Base-by-base conservation (phyloP, 2,888 invertebrate genomes). In the Helleia helle region DNA sequence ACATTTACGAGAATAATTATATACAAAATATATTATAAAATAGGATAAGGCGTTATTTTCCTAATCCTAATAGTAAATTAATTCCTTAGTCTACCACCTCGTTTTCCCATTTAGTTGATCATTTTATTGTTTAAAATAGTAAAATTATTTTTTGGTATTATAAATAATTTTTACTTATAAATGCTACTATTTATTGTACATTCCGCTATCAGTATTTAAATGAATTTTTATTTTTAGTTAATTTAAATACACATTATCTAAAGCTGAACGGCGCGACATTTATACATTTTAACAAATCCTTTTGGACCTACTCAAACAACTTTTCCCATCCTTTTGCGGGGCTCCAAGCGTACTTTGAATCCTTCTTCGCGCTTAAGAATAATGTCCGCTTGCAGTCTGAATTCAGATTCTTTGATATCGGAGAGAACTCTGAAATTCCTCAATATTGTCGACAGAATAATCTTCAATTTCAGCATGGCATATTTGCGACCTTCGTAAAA, bases 381-480 rank as follows among this genome's bases (percentile, higher is more conserved):
- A 49, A 93, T 91, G 62, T 93, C 93, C 27, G 89, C 90, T 69
- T 91, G 91, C 11, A 93, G 84, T 61, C 87, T 84, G 71, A 92
- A 93, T 54, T 93, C 91, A 13, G 86, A 71, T 58, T 92, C 91
- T 41, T 86, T 87, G 13, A 90, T 71, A 61, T 91, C 89, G 3
- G 91, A 91, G 44, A 86, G 63, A n/a, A 93, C 87, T 44, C 87
- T 87, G 86, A 90, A 93, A 62, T 90, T 90, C 55, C 93, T 87
- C 52, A 93, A 62, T 55, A 93, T 89, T 42, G 92, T 93, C 4
- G 93, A 91, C 12, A 93, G 80, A 46, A 93, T 87, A 45, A 93
- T 90, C 76, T 93, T 93, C 58, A 93, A 75, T 65, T 93, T 93
- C 52, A 93, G 73, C 91, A 93, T 91, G 26, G 93, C 93, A 65